phyloP scores from a whole-genome alignment of 2,113 vertebrate genomes.

The Bos javanicus region DNA sequence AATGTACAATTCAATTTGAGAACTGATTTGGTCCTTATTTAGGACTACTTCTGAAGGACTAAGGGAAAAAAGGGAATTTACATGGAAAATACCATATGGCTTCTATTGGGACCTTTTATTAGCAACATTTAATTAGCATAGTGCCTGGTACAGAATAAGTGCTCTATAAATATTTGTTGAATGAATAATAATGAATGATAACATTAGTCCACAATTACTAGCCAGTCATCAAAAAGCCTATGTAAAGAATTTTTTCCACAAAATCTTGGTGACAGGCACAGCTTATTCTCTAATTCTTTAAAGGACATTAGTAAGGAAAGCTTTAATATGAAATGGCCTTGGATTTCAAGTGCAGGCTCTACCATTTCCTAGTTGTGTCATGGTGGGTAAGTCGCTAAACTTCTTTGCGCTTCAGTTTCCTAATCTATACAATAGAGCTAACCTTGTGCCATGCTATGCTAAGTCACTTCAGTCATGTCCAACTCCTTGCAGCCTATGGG shows the following conservation, averaged over 20 bases:
- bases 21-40: conserved; percentile 28
- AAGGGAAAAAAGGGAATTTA: conserved; percentile 28
- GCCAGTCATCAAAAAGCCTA: conserved; percentile 26
- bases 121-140: conserved; percentile 56
- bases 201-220: conserved; percentile 35
- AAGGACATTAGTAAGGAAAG: not conserved
- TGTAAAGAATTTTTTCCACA: conserved; percentile 9
- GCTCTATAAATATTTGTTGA: conserved; percentile 52
- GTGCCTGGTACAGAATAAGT: conserved; percentile 39
- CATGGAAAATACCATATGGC: conserved; percentile 49
- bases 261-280: conserved; percentile 30
- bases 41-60: conserved; percentile 26
- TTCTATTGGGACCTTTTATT: conserved; percentile 49
- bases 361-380: not conserved
- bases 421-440: not conserved
- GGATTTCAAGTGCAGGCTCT: not conserved
- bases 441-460: not conserved
- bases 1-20: conserved; percentile 1
- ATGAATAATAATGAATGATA: conserved; percentile 51
- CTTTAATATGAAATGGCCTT: not conserved
- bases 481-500: not conserved
- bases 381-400: not conserved
- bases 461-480: not conserved
- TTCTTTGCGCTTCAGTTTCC: not conserved
- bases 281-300: not conserved